phyloP scores from a whole-genome alignment of 2,113 vertebrate species.

The Empidonax alnorum region DNA sequence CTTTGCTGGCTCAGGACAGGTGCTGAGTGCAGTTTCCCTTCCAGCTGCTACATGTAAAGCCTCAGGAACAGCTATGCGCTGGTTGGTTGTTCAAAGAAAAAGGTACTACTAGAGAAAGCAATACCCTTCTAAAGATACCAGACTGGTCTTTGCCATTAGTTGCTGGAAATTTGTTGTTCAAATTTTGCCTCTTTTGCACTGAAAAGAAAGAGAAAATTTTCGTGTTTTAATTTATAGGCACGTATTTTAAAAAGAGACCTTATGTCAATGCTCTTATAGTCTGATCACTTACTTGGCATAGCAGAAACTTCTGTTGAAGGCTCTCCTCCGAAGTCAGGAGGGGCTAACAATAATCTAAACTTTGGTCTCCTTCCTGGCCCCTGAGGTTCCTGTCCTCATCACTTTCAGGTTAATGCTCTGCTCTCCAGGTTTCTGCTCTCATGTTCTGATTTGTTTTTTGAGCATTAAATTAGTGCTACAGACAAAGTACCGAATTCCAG shows the following conservation, averaged over 20 bases:
- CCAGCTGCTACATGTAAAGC: background rate
- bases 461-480: background rate
- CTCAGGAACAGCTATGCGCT: background rate
- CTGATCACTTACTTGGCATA: background rate
- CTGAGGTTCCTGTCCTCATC: background rate
- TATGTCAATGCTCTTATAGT: background rate
- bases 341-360: background rate
- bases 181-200: background rate
- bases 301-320: background rate
- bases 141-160: background rate
- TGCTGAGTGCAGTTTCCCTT: background rate
- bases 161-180: background rate
- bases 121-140: background rate
- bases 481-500: background rate
- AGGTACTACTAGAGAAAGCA: background rate
- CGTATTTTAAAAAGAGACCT: background rate
- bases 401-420: background rate
- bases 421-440: background rate
- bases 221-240: background rate
- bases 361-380: background rate
- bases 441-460: background rate
- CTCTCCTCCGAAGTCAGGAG: background rate
- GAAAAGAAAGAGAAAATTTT: background rate
- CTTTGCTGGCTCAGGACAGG: background rate
- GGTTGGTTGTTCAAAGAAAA: background rate